These are phyloP conservation scores for Columba janthina DNA, from an alignment of 2,113 vertebrate species.

Conservation along the genomic window DNA sequence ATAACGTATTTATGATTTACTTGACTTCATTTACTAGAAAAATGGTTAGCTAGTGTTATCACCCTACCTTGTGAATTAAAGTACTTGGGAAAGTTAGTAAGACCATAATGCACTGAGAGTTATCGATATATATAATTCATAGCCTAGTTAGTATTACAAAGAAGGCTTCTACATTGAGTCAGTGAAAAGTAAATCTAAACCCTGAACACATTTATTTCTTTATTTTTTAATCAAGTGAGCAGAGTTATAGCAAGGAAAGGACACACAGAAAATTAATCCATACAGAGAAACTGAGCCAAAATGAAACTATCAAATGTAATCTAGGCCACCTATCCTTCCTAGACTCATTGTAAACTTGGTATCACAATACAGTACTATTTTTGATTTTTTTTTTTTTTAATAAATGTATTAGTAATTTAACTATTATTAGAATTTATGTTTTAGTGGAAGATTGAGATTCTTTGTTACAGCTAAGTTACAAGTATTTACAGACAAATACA, in stretches of 20 bases:
- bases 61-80: conserved; percentile 38
- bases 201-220: background rate
- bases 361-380: background rate
- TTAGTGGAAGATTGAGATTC: background rate
- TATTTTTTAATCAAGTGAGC: background rate
- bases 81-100: background rate
- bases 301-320: background rate
- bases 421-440: background rate
- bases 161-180: background rate
- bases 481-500: background rate
- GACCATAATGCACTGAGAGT: background rate
- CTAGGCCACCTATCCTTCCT: background rate
- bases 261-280: background rate
- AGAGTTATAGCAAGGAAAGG: background rate
- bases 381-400: background rate
- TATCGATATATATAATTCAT: background rate
- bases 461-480: background rate
- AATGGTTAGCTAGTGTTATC: conserved; percentile 59
- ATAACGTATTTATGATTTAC: conserved; percentile 75
- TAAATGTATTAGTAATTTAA: background rate
- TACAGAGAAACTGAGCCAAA: background rate
- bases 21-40: conserved; percentile 57
- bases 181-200: background rate
- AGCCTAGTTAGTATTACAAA: background rate
- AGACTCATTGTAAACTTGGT: background rate